A percentile compares a stretch with the other conserved stretches of the same genome.
Evolutionary conservation across 1,140 invertebrate species (phyloP).

Genomic region (Lineus longissimus): DNA sequence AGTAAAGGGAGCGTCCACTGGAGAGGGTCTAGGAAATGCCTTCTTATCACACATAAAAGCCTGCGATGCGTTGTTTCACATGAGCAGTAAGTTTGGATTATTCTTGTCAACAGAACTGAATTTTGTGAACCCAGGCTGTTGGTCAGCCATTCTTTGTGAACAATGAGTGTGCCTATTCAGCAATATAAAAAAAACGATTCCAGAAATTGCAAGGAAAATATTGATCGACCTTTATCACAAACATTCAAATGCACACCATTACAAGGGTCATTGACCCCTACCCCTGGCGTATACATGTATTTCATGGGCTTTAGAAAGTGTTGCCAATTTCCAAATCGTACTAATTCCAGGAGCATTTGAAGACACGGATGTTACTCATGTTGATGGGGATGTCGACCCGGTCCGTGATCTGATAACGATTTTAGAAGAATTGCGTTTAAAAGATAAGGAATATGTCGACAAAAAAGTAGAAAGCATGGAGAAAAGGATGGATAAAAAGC

Average conservation of each 20-base stretch:
- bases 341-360: conserved; percentile 82
- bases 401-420: conserved; percentile 96
- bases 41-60: conserved; percentile 98
- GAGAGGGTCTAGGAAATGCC: conserved; percentile 96
- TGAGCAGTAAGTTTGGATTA: conserved; percentile 91
- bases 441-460: conserved; percentile 81
- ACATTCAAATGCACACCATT: too few species aligned
- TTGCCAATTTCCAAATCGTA: too few species aligned
- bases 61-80: conserved; percentile 98
- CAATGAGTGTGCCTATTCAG: too few species aligned
- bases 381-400: conserved; percentile 97
- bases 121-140: neutral
- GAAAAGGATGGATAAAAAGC: conserved; percentile 89
- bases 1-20: conserved; percentile 96
- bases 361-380: conserved; percentile 95
- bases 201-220: too few species aligned
- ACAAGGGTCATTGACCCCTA: too few species aligned
- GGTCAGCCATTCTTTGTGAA: too few species aligned
- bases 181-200: too few species aligned
- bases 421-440: conserved; percentile 87
- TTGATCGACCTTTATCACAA: too few species aligned
- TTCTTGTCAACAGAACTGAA: too few species aligned
- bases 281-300: too few species aligned
- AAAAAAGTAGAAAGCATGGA: conserved; percentile 83
- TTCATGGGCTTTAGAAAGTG: too few species aligned